These are phyloP conservation scores for Theretra japonica DNA, from an alignment of 2,888 invertebrate species.

Conservation along the genomic window DNA sequence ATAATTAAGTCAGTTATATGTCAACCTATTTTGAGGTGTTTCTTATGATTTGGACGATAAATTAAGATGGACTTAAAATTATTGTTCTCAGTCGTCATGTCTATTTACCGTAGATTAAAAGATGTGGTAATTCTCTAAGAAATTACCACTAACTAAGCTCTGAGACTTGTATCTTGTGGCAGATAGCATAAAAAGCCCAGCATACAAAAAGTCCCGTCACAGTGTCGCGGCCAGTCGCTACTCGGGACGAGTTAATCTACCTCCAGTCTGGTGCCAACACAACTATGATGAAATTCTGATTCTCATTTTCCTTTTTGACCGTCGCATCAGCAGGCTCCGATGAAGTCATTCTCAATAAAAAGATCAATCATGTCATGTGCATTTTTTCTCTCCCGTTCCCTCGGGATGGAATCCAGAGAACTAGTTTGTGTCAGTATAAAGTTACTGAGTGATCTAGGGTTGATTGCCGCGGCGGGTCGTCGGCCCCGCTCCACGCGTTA, in stretches of 20 bases:
- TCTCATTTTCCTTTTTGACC: not conserved
- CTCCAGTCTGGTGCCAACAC: not conserved
- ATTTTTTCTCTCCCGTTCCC: conserved; percentile 5
- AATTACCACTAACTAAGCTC: too few relatives aligned
- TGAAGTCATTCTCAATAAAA: conserved; percentile 5
- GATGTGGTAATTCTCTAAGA: too few relatives aligned
- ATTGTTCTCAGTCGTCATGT: too few relatives aligned
- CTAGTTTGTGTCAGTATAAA: conserved; percentile 12
- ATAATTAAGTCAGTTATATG: too few relatives aligned
- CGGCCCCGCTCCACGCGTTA: not conserved
- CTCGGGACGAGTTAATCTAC: not conserved
- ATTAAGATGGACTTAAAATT: too few relatives aligned
- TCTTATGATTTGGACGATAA: too few relatives aligned
- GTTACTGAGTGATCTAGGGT: conserved; percentile 15
- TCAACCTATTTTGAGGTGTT: too few relatives aligned
- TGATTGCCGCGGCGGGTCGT: not conserved
- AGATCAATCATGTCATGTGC: conserved; percentile 12
- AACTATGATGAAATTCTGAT: conserved; percentile 1
- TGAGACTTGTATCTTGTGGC: not conserved
- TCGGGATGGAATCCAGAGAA: conserved; percentile 11
- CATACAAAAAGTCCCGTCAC: not conserved
- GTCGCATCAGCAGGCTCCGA: conserved; percentile 2
- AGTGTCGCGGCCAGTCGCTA: not conserved
- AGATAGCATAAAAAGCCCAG: not conserved
- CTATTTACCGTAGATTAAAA: too few relatives aligned